Percentiles rank a stretch among this genome's conserved stretches.
These are phyloP conservation scores for Diplodus sargus DNA, from an alignment of 2,797 vertebrate genomes.

Conservation along the genomic window DNA sequence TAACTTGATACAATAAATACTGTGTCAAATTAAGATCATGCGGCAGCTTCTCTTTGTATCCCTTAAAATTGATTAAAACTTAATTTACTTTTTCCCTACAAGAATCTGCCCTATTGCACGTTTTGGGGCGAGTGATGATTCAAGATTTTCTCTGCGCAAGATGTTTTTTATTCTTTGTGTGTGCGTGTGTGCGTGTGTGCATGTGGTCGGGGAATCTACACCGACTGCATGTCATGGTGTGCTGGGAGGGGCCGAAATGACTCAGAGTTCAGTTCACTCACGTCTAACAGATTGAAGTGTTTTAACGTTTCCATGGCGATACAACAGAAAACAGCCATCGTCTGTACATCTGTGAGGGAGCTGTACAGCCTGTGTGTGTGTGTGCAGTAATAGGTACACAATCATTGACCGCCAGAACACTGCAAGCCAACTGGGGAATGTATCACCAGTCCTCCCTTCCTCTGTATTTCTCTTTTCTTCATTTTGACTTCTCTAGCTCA, in stretches of 20 bases:
- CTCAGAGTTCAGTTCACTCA: constrained; percentile 79
- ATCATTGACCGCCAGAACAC: constrained; percentile 68
- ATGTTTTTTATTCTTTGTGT: constrained; percentile 2
- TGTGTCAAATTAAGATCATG: constrained; percentile 6
- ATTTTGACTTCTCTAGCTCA: constrained; percentile 8
- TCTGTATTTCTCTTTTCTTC: constrained; percentile 1
- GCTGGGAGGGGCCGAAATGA: constrained; percentile 80
- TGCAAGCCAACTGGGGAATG: constrained; percentile 60
- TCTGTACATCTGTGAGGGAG: constrained; percentile 39
- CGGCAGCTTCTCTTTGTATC: not conserved
- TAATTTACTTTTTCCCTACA: not conserved
- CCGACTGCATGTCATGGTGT: constrained; percentile 41
- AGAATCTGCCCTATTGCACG: constrained; percentile 2
- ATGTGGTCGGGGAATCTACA: constrained; percentile 36
- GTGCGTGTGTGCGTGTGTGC: not conserved
- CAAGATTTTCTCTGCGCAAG: constrained; percentile 13
- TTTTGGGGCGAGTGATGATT: constrained; percentile 27
- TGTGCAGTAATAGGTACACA: constrained; percentile 51
- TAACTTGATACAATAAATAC: constrained; percentile 12
- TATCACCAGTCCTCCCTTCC: constrained; percentile 53
- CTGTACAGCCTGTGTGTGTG: constrained; percentile 28
- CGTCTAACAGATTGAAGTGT: constrained; percentile 82
- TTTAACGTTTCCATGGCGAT: constrained; percentile 82
- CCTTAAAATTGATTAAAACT: constrained; percentile 10
- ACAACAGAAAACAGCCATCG: constrained; percentile 76